Base-by-base conservation (phyloP, 2,113 vertebrate species). In the Steatornis caripensis region DNA sequence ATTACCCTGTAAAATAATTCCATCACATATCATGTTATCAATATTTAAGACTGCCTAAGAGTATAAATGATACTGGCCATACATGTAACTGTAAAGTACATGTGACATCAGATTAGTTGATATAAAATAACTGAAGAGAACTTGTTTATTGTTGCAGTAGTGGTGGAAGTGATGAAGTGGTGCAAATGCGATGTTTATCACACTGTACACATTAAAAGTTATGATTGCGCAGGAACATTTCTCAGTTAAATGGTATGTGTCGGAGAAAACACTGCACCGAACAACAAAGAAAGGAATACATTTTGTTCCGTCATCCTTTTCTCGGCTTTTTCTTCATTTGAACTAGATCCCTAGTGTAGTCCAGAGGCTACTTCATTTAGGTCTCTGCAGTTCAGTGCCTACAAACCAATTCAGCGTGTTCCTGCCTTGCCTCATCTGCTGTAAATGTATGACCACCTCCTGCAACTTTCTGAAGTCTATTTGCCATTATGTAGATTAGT, bases 401-500 rank as follows among this genome's bases (percentile, higher is more conserved):
- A 95, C 90, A 97, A 95, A 96, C 76, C 92, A 95, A 98, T 98
- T 97, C 79, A 97, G 98, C 96, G 97, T 79, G 91, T 79, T 97
- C 94, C 95, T 97, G 97, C 96, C 87, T 95, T 92, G 97, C 87
- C 92, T 98, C 98, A 98, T 98, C 97, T 97, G 97, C 97, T 97
- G 90, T 82, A 98, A 98, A 98, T 97, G 96, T 97, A 98, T 97
- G 97, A 97, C 94, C 95, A n/a, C 84, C 93, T 98, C 96, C 97
- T 97, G 94, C 93, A 98, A 97, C 91, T 98, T 98, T 98, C 95
- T 98, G 89, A 92, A 84, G 95, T 93, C 95, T 98, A 97, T 97
- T 98, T 97, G 97, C 96, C 97, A 96, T 98, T 98, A 98, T 97
- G 98, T 96, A 98, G 97, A 98, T 98, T 97, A 98, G 98, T 97